Percentiles rank a stretch among this genome's conserved stretches.
Conservation (phyloP, 2,113 vertebrate genomes). For the Leucopsar rothschildi region DNA sequence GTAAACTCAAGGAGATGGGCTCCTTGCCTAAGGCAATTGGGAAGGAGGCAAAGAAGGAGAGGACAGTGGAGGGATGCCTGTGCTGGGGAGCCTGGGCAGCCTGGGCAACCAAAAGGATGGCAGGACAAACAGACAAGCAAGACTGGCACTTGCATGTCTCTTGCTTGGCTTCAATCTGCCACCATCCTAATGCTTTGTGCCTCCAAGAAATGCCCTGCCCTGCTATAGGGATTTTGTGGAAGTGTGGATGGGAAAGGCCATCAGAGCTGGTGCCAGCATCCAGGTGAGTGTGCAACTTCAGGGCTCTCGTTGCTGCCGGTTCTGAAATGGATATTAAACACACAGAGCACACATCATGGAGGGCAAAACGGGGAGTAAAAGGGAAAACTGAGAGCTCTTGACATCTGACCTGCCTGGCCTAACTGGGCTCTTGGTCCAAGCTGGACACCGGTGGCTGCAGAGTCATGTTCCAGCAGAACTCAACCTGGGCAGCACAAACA, state of each 20-base stretch:
- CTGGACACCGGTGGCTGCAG: neutral
- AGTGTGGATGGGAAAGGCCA: fast-evolving
- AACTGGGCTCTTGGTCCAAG: neutral
- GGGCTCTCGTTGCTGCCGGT: neutral
- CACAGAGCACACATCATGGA: fast-evolving
- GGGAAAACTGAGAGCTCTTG: neutral
- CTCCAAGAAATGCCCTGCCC: neutral
- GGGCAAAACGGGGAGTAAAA: neutral
- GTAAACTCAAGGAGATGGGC: neutral
- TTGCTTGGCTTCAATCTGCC: neutral
- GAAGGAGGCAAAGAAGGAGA: neutral
- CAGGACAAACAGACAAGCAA: neutral
- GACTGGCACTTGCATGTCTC: neutral
- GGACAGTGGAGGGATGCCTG: neutral
- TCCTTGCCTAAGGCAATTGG: neutral
- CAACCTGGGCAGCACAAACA: neutral
- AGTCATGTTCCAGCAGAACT: neutral
- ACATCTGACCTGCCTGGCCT: neutral
- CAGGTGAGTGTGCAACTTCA: fast-evolving
- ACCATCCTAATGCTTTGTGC: neutral
- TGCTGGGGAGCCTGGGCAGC: neutral
- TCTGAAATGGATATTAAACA: neutral
- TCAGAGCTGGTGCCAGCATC: neutral
- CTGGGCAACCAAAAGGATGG: neutral
- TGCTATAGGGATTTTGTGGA: neutral